These are phyloP conservation scores for Onychomys leucogaster DNA, from an alignment of 2,797 vertebrate species.

Conservation along the genomic window DNA sequence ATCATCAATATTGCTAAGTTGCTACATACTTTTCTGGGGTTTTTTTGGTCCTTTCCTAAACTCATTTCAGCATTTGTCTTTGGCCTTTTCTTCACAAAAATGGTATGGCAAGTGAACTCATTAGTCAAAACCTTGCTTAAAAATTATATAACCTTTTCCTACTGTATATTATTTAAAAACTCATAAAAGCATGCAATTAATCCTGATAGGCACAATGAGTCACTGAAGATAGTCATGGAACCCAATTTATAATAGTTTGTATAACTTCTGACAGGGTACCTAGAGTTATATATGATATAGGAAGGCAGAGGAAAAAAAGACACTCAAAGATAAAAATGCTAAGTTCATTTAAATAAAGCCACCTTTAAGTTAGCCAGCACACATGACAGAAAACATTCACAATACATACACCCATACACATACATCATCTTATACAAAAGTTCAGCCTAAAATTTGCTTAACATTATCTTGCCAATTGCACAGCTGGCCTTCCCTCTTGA, in stretches of 20 bases:
- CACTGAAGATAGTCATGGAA: constrained; percentile 63
- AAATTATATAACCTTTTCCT: constrained; percentile 43
- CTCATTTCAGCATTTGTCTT: constrained; percentile 49
- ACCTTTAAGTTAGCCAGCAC: constrained; percentile 44
- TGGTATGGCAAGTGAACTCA: constrained; percentile 55
- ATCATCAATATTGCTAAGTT: background rate
- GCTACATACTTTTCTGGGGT: constrained; percentile 22
- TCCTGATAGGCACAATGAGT: constrained; percentile 64
- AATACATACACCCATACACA: background rate
- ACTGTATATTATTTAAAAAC: constrained; percentile 42
- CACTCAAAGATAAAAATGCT: constrained; percentile 25
- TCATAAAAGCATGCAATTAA: constrained; percentile 64
- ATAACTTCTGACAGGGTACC: constrained; percentile 47
- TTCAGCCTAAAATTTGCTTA: constrained; percentile 28
- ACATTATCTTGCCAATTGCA: constrained; percentile 37
- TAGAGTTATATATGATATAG: constrained; percentile 59
- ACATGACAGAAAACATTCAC: constrained; percentile 18
- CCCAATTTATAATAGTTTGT: constrained; percentile 58
- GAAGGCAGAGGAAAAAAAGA: constrained; percentile 17
- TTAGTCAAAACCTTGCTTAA: constrained; percentile 35
- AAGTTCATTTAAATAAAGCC: constrained; percentile 64
- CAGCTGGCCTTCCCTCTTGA: constrained; percentile 16
- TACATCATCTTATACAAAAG: constrained; percentile 7
- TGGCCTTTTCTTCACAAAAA: constrained; percentile 56
- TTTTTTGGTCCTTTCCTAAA: constrained; percentile 40